Conservation (phyloP, 2,113 vertebrate genomes). For the Willisornis vidua region DNA sequence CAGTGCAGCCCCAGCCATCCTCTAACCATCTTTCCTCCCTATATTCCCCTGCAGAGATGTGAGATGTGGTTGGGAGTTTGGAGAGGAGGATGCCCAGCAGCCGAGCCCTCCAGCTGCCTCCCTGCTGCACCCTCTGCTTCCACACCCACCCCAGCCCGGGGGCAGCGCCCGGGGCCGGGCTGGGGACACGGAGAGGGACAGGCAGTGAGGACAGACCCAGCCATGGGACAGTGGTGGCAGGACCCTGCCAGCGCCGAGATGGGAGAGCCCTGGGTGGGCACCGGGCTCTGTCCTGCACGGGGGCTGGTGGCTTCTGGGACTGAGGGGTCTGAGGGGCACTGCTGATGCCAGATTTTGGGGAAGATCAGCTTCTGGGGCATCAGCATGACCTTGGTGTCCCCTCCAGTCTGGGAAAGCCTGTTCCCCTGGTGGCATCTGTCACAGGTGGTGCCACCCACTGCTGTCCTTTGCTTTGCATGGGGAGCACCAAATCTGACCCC, state of each 20-base stretch:
- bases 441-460: background rate
- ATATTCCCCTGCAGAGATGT: conserved; percentile 39
- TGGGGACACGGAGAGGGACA: background rate
- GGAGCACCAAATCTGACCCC: background rate
- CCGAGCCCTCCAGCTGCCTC: background rate
- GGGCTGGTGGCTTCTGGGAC: background rate
- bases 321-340: fast-evolving
- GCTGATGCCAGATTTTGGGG: background rate
- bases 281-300: fast-evolving
- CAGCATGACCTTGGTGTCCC: background rate
- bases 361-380: background rate
- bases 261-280: background rate
- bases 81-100: background rate
- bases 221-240: background rate
- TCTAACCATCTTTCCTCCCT: background rate
- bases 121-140: background rate
- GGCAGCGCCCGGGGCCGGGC: background rate
- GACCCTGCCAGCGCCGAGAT: background rate
- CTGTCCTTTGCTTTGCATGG: background rate
- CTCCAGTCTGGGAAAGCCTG: background rate
- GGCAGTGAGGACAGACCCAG: fast-evolving
- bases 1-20: fast-evolving
- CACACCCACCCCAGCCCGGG: background rate
- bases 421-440: background rate
- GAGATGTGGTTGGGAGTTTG: background rate